phyloP scores from a whole-genome alignment of 92 coral and sea anemone species.

The Muricea muricata region DNA sequence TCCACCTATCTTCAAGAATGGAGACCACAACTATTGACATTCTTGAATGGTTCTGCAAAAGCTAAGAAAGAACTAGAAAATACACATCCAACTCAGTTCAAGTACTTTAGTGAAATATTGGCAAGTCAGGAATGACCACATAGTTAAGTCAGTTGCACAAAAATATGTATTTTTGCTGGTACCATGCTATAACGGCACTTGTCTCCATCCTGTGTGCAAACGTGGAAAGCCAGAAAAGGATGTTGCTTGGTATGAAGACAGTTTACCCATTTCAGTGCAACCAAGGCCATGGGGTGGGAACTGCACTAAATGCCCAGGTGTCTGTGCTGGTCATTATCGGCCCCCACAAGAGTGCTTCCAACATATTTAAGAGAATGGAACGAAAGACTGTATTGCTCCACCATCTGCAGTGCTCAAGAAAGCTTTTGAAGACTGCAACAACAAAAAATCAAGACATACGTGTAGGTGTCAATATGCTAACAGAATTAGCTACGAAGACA shows the following conservation, averaged over 20 bases:
- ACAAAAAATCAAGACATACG: slow-evolving; percentile 31
- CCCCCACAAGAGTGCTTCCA: slow-evolving; percentile 54
- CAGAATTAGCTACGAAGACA: slow-evolving; percentile 53
- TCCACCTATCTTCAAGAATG: too few relatives aligned
- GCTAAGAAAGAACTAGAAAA: slow-evolving; percentile 31
- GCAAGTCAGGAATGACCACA: slow-evolving; percentile 45
- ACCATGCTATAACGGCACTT: too few relatives aligned
- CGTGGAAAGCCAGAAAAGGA: slow-evolving; percentile 30
- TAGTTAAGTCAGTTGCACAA: too few relatives aligned
- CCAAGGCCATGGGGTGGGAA: slow-evolving; percentile 65
- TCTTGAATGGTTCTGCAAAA: slow-evolving; percentile 53
- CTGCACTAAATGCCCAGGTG: slow-evolving; percentile 42
- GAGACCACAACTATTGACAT: slow-evolving; percentile 42
- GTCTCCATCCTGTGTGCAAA: slow-evolving; percentile 48
- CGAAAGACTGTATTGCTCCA: slow-evolving; percentile 38
- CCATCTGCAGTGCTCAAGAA: slow-evolving; percentile 41
- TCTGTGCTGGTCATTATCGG: slow-evolving; percentile 61
- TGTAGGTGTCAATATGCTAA: slow-evolving; percentile 20
- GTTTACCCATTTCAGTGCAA: slow-evolving; percentile 46
- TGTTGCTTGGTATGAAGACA: slow-evolving; percentile 18
- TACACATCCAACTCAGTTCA: slow-evolving; percentile 44
- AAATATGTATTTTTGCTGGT: too few relatives aligned
- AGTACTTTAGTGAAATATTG: slow-evolving; percentile 61
- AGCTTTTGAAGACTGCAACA: slow-evolving; percentile 41
- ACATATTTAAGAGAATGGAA: slow-evolving; percentile 46